A percentile compares a stretch with the other conserved stretches of the same genome.
Conservation (phyloP, 2,888 invertebrate species). For the Euplexia lucipara region DNA sequence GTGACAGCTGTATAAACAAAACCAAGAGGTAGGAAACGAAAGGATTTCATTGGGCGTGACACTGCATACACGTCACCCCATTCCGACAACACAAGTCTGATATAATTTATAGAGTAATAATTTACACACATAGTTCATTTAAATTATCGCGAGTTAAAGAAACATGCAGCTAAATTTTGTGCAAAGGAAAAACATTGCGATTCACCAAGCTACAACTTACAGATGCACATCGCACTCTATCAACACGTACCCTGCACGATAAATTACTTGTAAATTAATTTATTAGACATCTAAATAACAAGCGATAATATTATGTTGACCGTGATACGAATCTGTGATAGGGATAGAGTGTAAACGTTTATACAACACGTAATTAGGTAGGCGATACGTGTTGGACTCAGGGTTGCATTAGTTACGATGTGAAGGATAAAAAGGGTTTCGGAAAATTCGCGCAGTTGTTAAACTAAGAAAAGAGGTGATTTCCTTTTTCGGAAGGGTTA, state of each 20-base stretch:
- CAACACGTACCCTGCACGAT: slow-evolving; percentile 25
- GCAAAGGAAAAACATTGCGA: slow-evolving; percentile 5
- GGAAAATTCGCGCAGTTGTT: slow-evolving; percentile 6
- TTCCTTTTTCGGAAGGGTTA: neutral
- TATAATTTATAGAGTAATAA: slow-evolving; percentile 34
- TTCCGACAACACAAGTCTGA: slow-evolving; percentile 1
- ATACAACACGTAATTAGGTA: slow-evolving; percentile 66
- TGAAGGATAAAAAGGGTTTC: slow-evolving; percentile 28
- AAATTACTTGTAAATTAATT: slow-evolving; percentile 50
- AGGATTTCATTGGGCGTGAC: slow-evolving; percentile 32
- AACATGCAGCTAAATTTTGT: slow-evolving; percentile 29
- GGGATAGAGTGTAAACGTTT: slow-evolving; percentile 63
- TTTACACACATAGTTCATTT: slow-evolving; percentile 33
- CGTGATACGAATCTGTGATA: slow-evolving; percentile 65
- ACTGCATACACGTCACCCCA: neutral
- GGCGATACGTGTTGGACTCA: slow-evolving; percentile 61
- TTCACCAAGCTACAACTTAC: slow-evolving; percentile 14
- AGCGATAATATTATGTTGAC: slow-evolving; percentile 62
- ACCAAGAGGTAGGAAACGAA: slow-evolving; percentile 18
- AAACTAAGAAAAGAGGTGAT: neutral
- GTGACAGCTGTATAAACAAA: slow-evolving; percentile 25
- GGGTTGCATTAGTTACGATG: slow-evolving; percentile 60
- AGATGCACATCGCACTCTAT: slow-evolving; percentile 28
- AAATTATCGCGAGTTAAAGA: slow-evolving; percentile 35
- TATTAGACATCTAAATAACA: slow-evolving; percentile 54